A percentile compares a stretch with the other conserved stretches of the same genome.
phyloP scores from a whole-genome alignment of 2,888 invertebrate species.

The Bimastos eiseni region DNA sequence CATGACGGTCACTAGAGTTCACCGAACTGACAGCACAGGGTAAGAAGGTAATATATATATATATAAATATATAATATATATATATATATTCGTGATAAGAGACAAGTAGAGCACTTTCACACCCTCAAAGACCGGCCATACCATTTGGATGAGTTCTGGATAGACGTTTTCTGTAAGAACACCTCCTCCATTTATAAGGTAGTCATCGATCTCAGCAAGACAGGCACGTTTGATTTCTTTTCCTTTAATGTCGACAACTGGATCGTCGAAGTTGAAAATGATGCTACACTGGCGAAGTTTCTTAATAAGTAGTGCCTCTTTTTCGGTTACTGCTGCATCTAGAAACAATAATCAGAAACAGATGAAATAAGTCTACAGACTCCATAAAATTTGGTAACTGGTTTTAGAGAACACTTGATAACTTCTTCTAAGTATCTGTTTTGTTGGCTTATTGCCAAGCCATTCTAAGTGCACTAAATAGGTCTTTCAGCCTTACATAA shows the following conservation, averaged over 20 bases:
- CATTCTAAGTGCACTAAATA: too few species aligned
- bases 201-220: conserved; percentile 3
- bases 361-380: too few species aligned
- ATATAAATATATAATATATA: too few species aligned
- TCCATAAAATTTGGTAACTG: too few species aligned
- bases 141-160: conserved; percentile 25
- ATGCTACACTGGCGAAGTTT: not conserved
- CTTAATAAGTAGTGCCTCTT: not conserved
- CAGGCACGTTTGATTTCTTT: conserved; percentile 7
- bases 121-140: not conserved
- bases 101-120: not conserved
- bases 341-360: too few species aligned
- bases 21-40: too few species aligned
- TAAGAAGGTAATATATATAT: too few species aligned
- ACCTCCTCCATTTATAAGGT: not conserved
- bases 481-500: too few species aligned
- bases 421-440: too few species aligned
- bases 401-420: too few species aligned
- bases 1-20: too few species aligned
- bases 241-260: not conserved
- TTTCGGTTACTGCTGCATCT: not conserved
- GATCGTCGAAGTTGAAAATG: not conserved
- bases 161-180: conserved; percentile 9
- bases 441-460: too few species aligned
- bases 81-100: not conserved